phyloP scores from a whole-genome alignment of 1,140 invertebrate genomes.

The Melipona quadrifasciata region DNA sequence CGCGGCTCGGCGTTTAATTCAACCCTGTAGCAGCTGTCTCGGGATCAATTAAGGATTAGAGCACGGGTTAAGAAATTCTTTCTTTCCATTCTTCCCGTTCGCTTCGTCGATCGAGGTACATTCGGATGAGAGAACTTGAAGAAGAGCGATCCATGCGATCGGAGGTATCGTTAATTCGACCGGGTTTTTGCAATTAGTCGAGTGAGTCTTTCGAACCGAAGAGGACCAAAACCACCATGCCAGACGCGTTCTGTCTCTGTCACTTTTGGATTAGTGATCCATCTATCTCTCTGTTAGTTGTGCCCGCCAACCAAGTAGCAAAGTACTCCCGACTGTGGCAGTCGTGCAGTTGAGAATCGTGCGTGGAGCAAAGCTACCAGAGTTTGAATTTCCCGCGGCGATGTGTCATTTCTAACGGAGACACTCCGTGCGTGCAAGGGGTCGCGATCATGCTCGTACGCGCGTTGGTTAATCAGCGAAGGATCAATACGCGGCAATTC shows the following conservation, averaged over 20 bases:
- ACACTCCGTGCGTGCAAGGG: neutral
- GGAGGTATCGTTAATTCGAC: conserved; percentile 37
- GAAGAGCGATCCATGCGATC: conserved; percentile 22
- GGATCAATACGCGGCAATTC: neutral
- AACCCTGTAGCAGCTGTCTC: conserved; percentile 28
- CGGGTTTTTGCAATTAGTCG: conserved; percentile 36
- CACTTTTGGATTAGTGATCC: neutral
- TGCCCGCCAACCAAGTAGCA: neutral
- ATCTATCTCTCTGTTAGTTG: neutral
- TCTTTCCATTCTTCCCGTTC: neutral
- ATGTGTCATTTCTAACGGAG: neutral
- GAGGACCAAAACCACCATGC: conserved; percentile 54
- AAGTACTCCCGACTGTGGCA: neutral
- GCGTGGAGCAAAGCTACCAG: neutral
- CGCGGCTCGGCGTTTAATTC: conserved; percentile 34
- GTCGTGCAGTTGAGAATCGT: neutral
- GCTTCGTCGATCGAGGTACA: conserved; percentile 24
- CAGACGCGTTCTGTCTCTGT: conserved; percentile 11
- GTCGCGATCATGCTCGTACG: neutral
- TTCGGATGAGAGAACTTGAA: conserved; percentile 2
- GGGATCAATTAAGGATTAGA: conserved; percentile 35
- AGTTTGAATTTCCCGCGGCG: neutral
- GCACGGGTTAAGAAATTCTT: conserved; percentile 20
- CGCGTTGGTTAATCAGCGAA: neutral
- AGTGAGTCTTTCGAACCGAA: conserved; percentile 25